Conservation (phyloP, 2,888 invertebrate species). For the Ypsolopha sequella region DNA sequence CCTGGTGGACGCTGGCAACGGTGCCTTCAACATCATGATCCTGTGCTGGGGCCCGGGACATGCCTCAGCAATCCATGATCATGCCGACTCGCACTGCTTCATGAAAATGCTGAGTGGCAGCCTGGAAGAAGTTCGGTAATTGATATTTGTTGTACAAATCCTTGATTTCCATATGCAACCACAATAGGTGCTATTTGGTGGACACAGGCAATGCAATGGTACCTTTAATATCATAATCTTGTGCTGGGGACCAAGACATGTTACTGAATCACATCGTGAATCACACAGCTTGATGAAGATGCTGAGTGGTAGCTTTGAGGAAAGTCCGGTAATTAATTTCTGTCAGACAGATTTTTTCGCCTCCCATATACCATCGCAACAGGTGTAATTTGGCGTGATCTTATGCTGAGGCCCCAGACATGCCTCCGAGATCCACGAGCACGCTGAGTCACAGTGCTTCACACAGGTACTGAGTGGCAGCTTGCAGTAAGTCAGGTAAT, state of each 20-base stretch:
- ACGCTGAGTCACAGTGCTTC: slow-evolving; percentile 96
- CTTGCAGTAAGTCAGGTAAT: slow-evolving; percentile 79
- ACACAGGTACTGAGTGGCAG: slow-evolving; percentile 93
- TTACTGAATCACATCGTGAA: no score
- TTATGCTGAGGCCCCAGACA: slow-evolving; percentile 99
- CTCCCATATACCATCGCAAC: no score
- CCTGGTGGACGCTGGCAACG: slow-evolving; percentile 95
- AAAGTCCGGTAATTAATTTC: no score
- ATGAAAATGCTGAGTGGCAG: slow-evolving; percentile 93
- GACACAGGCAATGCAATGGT: no score
- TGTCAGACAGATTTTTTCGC: no score
- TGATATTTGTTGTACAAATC: background rate
- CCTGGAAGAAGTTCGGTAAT: slow-evolving; percentile 79
- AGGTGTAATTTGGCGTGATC: no score
- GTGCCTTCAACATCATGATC: slow-evolving; percentile 96
- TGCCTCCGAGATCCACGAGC: slow-evolving; percentile 96
- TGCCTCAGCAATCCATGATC: slow-evolving; percentile 96
- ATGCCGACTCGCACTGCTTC: slow-evolving; percentile 96
- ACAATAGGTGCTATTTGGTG: no score
- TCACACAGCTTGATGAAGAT: no score
- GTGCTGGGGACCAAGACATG: no score
- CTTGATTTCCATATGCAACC: no score
- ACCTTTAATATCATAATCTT: no score
- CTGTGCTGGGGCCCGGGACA: slow-evolving; percentile 99
- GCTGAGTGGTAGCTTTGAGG: no score